A percentile compares a stretch with the other conserved stretches of the same genome.
Conservation (phyloP, 2,888 invertebrate species). For the Drosophila mettleri region DNA sequence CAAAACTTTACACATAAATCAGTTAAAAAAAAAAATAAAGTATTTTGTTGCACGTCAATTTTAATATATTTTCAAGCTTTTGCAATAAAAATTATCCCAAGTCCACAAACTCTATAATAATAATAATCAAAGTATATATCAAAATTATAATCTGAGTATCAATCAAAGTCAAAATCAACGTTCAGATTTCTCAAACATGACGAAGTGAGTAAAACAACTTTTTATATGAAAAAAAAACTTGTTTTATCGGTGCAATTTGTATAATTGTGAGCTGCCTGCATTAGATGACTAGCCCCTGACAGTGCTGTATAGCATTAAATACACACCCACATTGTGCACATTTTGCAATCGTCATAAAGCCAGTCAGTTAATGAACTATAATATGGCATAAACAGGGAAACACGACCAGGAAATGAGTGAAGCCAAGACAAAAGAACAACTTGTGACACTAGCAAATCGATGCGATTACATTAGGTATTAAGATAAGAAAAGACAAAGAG, state of each 20-base stretch:
- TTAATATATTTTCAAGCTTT: not conserved
- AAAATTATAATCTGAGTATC: conserved; percentile 49
- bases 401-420: conserved; percentile 35
- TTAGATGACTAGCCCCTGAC: conserved; percentile 14
- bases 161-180: conserved; percentile 49
- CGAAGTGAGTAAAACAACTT: conserved; percentile 41
- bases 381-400: conserved; percentile 32
- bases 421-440: conserved; percentile 3
- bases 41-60: no score
- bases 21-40: not conserved
- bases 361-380: conserved; percentile 51
- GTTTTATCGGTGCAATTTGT: conserved; percentile 13
- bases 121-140: conserved; percentile 2
- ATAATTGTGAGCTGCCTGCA: conserved; percentile 32
- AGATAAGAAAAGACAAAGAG: conserved; percentile 1
- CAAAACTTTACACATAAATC: not conserved
- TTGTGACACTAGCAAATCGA: conserved; percentile 56
- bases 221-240: conserved; percentile 8
- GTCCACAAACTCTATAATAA: conserved; percentile 12
- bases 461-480: conserved; percentile 61
- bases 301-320: conserved; percentile 6
- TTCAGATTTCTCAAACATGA: conserved; percentile 35
- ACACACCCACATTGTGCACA: conserved; percentile 15
- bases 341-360: conserved; percentile 1
- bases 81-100: not conserved